Percentiles rank a stretch among this genome's conserved stretches.
phyloP scores from a whole-genome alignment of 1,140 invertebrate species.

The Leptopilina boulardi region DNA sequence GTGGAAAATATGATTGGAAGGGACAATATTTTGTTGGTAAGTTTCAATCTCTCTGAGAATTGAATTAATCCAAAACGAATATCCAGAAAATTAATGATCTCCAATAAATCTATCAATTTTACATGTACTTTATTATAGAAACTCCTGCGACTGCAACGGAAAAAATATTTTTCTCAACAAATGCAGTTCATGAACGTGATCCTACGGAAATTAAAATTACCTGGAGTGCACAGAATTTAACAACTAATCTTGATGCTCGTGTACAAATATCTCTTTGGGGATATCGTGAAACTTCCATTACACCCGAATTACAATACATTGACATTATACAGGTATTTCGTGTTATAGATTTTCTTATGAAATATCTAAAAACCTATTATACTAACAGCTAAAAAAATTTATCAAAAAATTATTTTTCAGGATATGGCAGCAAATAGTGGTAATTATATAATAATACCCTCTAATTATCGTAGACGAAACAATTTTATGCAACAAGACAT shows the following conservation, averaged over 20 bases:
- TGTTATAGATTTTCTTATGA: background rate
- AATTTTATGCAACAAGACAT: constrained; percentile 83
- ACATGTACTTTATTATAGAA: constrained; percentile 77
- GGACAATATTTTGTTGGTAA: constrained; percentile 94
- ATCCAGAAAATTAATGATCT: no score
- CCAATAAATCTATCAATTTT: no score
- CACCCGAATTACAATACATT: constrained; percentile 81
- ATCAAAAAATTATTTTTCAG: constrained; percentile 74
- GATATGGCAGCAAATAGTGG: constrained; percentile 80
- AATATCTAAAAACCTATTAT: constrained; percentile 1
- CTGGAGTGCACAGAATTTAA: constrained; percentile 91
- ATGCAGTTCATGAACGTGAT: constrained; percentile 82
- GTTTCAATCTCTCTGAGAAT: no score
- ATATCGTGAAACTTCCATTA: constrained; percentile 88
- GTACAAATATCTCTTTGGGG: constrained; percentile 90
- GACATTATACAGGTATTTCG: constrained; percentile 73
- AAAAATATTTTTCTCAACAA: constrained; percentile 87
- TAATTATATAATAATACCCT: constrained; percentile 81
- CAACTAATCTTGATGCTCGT: constrained; percentile 83
- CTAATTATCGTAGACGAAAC: constrained; percentile 81
- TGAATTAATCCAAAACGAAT: no score
- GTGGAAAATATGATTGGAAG: constrained; percentile 91
- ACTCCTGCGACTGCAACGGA: constrained; percentile 90
- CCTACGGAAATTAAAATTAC: constrained; percentile 85
- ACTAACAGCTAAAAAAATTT: background rate